Conservation (phyloP, 1,140 invertebrate genomes). For the Gonioctena quinquepunctata region DNA sequence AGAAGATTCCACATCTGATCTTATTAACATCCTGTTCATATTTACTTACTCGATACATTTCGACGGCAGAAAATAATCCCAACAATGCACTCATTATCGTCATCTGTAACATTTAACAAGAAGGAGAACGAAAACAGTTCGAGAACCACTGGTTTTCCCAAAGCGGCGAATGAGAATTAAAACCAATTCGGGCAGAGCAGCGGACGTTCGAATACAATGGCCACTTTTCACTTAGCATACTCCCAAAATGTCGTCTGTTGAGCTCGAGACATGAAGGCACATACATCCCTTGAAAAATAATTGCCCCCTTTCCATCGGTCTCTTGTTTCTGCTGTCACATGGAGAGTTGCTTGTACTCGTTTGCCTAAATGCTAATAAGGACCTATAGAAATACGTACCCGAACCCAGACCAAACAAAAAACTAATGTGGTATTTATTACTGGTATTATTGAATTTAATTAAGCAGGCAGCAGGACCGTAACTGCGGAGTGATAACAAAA, state of each 20-base stretch:
- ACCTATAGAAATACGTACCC: constrained; percentile 15
- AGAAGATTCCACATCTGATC: too few relatives aligned
- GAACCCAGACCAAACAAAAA: constrained; percentile 12
- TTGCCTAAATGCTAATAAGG: constrained; percentile 49
- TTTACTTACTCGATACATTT: too few relatives aligned
- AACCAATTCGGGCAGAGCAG: constrained; percentile 13
- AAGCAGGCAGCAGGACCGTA: neutral
- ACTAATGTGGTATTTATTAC: constrained; percentile 21
- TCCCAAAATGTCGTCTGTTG: constrained; percentile 39
- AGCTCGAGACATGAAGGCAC: constrained; percentile 26
- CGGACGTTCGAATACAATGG: constrained; percentile 51
- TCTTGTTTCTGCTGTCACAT: neutral
- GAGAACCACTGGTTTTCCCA: constrained; percentile 22
- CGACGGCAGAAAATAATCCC: too few relatives aligned
- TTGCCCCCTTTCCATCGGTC: constrained; percentile 35
- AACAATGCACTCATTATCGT: too few relatives aligned
- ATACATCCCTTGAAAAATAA: constrained; percentile 40
- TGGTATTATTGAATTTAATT: constrained; percentile 20
- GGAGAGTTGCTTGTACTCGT: constrained; percentile 17
- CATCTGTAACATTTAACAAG: too few relatives aligned
- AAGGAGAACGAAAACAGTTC: too few relatives aligned
- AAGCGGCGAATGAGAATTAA: constrained; percentile 16
- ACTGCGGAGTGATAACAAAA: neutral
- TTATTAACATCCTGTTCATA: too few relatives aligned
- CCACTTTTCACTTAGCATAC: constrained; percentile 50